Base-by-base conservation (phyloP, 2,113 vertebrate genomes). In the Heteronetta atricapilla region DNA sequence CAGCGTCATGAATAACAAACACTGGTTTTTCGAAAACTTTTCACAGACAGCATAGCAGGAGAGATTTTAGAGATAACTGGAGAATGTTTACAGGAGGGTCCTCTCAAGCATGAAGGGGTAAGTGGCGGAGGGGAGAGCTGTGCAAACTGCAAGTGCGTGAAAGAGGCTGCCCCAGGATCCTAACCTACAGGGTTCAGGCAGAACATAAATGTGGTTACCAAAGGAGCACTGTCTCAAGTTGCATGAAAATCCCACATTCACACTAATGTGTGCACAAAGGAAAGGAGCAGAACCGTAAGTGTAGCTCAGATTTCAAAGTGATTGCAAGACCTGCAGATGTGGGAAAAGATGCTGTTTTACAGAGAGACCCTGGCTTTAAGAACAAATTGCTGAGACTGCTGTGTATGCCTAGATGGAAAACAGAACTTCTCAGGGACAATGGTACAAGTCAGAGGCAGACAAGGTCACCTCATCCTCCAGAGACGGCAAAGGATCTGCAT, bases 281-380 rank as follows among this genome's bases (percentile, higher is more conserved):
- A 85, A 36, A 13, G 52, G 63, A 69, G 40, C 36, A 76, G 40
- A 92, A 58, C 52, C 2, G 0, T 58, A 85, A 84, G 26, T 34
- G 15, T 19, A 79, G 40, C 78, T 94, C 87, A 76, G 74, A 82
- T 93, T 95, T 93, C 82, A 90, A 94, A 95, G 66, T 48, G 42
- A 60, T 59, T 79, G 60, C 50, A 69, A 77, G 86, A 69, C 28
- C 34, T 42, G 64, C 72, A 85, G 67, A 70, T 94, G 58, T 89
- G 59, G 67, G 58, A 75, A 76, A 88, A 91, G 34, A 60, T 34
- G 48, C 34, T 58, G 78, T 84, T 81, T 91, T 38, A 56, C 29
- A 82, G 26, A 69, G 0, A 4, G 7, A 31, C 29, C 58, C 28
- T 31, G 50, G 34, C 34, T 88, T 69, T 66, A 58, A 19, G 58